phyloP scores from a whole-genome alignment of 1,140 invertebrate genomes.

The Metaphire vulgaris region DNA sequence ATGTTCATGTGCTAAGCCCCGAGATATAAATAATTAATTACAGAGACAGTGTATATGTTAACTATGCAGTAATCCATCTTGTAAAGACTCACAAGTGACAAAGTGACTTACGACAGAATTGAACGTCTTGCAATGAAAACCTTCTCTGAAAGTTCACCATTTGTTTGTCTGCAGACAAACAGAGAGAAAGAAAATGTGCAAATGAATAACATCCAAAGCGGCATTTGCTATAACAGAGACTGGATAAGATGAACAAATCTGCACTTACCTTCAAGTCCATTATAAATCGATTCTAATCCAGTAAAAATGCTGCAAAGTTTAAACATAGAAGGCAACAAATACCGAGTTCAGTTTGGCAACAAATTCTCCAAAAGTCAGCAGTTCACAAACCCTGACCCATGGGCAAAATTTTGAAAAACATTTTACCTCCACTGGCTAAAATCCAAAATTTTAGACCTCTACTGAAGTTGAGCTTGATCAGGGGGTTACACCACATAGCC shows the following conservation, averaged over 20 bases:
- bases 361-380: too few relatives aligned
- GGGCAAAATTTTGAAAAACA: too few relatives aligned
- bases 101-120: constrained; percentile 50
- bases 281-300: constrained; percentile 6
- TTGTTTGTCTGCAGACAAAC: constrained; percentile 37
- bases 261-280: background rate
- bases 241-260: background rate
- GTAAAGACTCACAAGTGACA: background rate
- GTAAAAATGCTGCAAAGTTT: constrained; percentile 13
- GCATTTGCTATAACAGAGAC: constrained; percentile 5
- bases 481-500: too few relatives aligned
- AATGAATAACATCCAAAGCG: background rate
- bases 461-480: too few relatives aligned
- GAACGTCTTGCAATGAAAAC: constrained; percentile 66
- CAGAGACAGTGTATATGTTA: background rate
- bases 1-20: too few relatives aligned
- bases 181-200: background rate
- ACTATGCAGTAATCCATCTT: background rate
- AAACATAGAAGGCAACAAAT: too few relatives aligned
- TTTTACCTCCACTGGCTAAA: too few relatives aligned
- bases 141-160: constrained; percentile 56
- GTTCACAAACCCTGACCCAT: too few relatives aligned
- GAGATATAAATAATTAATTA: background rate
- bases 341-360: too few relatives aligned
- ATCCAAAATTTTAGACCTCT: too few relatives aligned